phyloP scores from a whole-genome alignment of 2,888 invertebrate species.

The Chloroclysta siterata region DNA sequence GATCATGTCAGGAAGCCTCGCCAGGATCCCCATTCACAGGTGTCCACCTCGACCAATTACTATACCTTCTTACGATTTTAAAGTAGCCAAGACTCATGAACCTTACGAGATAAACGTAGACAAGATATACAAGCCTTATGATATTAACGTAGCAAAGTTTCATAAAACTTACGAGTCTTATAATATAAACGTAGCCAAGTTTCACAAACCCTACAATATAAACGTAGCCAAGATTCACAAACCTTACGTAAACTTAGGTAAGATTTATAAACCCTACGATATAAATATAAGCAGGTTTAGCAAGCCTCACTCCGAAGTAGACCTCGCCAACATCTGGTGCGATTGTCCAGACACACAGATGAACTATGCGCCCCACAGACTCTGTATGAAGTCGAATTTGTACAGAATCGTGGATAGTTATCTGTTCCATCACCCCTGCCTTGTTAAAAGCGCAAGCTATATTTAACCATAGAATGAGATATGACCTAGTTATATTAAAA shows the following conservation, averaged over 20 bases:
- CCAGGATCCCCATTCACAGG: conserved; percentile 83
- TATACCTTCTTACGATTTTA: conserved; percentile 34
- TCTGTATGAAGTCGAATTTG: conserved; percentile 69
- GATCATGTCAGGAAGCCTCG: conserved; percentile 79
- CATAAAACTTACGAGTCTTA: background rate
- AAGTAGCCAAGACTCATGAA: background rate
- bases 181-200: background rate
- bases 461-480: conserved; percentile 46
- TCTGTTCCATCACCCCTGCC: conserved; percentile 70
- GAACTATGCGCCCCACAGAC: conserved; percentile 68
- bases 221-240: background rate
- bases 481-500: no score
- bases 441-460: conserved; percentile 72
- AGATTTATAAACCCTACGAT: background rate
- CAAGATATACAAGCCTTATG: background rate
- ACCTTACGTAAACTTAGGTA: background rate
- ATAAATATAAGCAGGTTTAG: background rate
- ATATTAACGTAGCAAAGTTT: background rate
- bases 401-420: conserved; percentile 63
- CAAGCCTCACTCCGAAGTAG: conserved; percentile 49
- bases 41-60: conserved; percentile 56
- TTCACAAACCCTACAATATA: background rate
- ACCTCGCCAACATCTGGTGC: conserved; percentile 60
- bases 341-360: conserved; percentile 70
- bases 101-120: background rate